phyloP scores from a whole-genome alignment of 2,113 vertebrate genomes.

The Pipra filicauda region DNA sequence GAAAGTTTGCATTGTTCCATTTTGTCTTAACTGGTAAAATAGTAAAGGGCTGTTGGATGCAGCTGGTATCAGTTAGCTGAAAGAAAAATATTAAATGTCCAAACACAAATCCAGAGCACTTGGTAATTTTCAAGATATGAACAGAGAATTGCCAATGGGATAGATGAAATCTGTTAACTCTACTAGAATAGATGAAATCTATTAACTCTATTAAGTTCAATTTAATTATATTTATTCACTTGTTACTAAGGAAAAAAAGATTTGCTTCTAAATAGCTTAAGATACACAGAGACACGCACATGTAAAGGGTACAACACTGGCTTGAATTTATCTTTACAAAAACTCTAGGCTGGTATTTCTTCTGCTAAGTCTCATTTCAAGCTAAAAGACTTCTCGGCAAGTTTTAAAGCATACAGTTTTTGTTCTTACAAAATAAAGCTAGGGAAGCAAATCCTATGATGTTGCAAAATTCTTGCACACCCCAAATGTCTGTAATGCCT shows the following conservation, averaged over 20 bases:
- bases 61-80: conserved; percentile 15
- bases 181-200: not conserved
- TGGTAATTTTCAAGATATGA: not conserved
- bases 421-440: not conserved
- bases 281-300: not conserved
- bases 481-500: not conserved
- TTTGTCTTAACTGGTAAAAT: conserved; percentile 70
- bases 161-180: not conserved
- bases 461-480: not conserved
- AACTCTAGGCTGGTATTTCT: not conserved
- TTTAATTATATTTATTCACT: not conserved
- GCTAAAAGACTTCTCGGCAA: not conserved
- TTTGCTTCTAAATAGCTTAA: not conserved
- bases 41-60: conserved; percentile 55
- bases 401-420: not conserved
- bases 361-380: not conserved
- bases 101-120: not conserved
- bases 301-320: not conserved
- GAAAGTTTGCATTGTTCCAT: conserved; percentile 64
- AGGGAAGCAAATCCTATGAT: not conserved
- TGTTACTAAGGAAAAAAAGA: not conserved
- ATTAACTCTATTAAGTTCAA: not conserved
- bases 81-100: not conserved
- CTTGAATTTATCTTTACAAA: not conserved
- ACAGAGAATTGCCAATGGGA: not conserved